phyloP scores from a whole-genome alignment of 2,888 invertebrate genomes.

The Ichneumon xanthorius region DNA sequence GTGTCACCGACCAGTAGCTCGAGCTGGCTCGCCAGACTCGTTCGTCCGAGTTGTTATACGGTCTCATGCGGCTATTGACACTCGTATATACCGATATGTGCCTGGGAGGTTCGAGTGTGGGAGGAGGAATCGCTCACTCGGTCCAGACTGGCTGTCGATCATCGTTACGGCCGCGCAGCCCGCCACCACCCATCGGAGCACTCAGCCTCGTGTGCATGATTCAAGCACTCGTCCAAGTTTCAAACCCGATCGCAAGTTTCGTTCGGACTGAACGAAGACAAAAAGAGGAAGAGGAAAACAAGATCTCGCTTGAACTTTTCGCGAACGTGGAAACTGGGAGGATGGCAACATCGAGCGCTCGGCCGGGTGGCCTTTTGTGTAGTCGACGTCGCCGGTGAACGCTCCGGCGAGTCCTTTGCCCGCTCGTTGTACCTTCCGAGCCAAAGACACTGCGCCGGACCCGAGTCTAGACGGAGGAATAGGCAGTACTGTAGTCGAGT shows the following conservation, averaged over 20 bases:
- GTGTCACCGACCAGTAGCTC: conserved; percentile 51
- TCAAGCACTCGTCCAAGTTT: neutral
- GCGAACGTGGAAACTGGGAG: conserved; percentile 48
- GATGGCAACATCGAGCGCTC: conserved; percentile 30
- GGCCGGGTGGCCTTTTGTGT: conserved; percentile 64
- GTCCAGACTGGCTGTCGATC: conserved; percentile 58
- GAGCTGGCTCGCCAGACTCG: conserved; percentile 64
- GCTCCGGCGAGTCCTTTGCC: conserved; percentile 63
- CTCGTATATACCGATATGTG: conserved; percentile 24
- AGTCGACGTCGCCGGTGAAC: conserved; percentile 56
- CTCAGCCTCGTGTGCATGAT: neutral
- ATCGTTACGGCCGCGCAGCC: conserved; percentile 21
- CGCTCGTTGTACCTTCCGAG: conserved; percentile 27
- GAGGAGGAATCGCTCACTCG: conserved; percentile 38
- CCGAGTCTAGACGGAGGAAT: conserved; percentile 58
- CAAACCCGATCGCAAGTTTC: neutral
- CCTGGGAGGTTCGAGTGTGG: conserved; percentile 53
- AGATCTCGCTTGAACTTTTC: conserved; percentile 53
- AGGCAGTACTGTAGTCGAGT: conserved; percentile 19
- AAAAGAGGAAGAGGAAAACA: neutral
- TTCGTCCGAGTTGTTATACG: conserved; percentile 67
- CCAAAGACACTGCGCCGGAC: conserved; percentile 39
- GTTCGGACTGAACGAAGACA: neutral
- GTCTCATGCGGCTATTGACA: conserved; percentile 68
- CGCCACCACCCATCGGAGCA: neutral